phyloP scores from a whole-genome alignment of 2,888 invertebrate species.

The Ormyrus rosae region DNA sequence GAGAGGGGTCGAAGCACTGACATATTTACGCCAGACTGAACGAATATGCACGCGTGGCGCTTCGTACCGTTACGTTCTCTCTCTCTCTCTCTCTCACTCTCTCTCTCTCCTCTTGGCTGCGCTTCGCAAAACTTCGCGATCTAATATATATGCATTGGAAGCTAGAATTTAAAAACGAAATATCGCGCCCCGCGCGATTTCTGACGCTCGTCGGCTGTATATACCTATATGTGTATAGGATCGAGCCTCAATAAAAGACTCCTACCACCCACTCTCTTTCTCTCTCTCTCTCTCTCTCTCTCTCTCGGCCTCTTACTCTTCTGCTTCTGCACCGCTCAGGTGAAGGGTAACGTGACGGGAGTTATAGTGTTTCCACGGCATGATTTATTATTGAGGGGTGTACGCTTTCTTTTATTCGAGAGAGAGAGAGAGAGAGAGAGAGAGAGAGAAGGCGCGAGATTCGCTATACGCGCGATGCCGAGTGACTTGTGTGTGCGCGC shows the following conservation, averaged over 20 bases:
- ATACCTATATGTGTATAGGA: conserved; percentile 8
- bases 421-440: neutral
- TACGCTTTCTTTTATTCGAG: conserved; percentile 46
- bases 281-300: neutral
- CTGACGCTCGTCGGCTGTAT: neutral
- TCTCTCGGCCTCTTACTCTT: no score
- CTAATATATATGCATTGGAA: conserved; percentile 52
- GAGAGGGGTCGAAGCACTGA: conserved; percentile 33
- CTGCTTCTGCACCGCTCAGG: conserved; percentile 9
- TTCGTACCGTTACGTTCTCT: neutral
- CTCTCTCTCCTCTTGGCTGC: no score
- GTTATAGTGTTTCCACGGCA: conserved; percentile 48
- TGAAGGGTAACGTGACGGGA: conserved; percentile 48
- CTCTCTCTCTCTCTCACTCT: no score
- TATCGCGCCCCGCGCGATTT: conserved; percentile 17
- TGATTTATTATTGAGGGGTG: conserved; percentile 49
- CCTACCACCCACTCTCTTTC: neutral
- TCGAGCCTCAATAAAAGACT: conserved; percentile 31
- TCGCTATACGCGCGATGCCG: conserved; percentile 23
- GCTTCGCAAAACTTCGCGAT: neutral
- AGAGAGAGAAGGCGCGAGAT: neutral
- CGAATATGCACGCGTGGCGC: conserved; percentile 44
- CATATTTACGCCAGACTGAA: conserved; percentile 58
- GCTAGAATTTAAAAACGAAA: conserved; percentile 50
- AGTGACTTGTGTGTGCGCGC: neutral